Conservation (phyloP, 2,797 vertebrate species). For the Peromyscus nudipes region DNA sequence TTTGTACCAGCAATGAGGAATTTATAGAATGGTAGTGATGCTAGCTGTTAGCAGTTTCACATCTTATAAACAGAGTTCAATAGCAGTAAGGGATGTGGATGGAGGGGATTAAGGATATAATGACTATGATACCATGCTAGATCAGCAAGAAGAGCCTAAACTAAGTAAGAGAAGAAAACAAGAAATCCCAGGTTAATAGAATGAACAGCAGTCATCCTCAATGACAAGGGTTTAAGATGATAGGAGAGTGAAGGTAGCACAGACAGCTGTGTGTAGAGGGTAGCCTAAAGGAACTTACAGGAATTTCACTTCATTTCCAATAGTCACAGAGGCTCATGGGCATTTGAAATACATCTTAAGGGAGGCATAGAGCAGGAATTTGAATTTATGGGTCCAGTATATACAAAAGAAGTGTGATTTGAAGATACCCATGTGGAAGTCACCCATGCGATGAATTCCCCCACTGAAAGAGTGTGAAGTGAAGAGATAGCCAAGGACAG, state of each 20-base stretch:
- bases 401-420: background rate
- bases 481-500: background rate
- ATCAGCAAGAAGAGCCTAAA: background rate
- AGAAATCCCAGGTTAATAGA: background rate
- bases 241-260: background rate
- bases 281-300: background rate
- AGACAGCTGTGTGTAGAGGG: background rate
- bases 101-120: background rate
- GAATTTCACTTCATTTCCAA: conserved; percentile 4
- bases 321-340: background rate
- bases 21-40: background rate
- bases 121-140: background rate
- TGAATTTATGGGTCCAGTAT: background rate
- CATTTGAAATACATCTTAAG: background rate
- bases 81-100: background rate
- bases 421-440: background rate
- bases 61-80: conserved; percentile 13
- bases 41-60: background rate
- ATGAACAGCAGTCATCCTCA: background rate
- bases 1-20: background rate
- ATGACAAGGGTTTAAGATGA: background rate
- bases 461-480: background rate
- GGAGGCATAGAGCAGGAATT: background rate
- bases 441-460: background rate
- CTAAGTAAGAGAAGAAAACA: background rate